Conservation (phyloP, 37 sponge, comb jelly and placozoan genomes). For the Mnemiopsis leidyi region DNA sequence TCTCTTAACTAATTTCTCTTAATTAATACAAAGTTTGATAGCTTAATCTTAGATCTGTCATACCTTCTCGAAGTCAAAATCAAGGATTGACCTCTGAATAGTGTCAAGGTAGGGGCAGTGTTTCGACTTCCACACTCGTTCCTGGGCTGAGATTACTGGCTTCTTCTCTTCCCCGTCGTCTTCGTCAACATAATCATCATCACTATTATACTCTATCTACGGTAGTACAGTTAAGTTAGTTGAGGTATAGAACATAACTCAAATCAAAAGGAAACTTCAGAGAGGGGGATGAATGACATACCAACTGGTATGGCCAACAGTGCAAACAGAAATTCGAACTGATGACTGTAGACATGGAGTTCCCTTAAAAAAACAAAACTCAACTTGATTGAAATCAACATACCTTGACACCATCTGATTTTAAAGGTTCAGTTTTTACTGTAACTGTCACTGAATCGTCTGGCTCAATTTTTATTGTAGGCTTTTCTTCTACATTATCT, state of each 20-base stretch:
- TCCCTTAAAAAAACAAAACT: too few relatives aligned
- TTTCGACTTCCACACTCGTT: constrained; percentile 14
- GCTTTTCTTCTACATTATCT: not conserved
- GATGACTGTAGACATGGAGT: too few relatives aligned
- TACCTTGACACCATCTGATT: not conserved
- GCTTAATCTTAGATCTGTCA: too few relatives aligned
- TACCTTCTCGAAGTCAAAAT: constrained; percentile 98
- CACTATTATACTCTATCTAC: constrained; percentile 1
- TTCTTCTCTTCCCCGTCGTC: not conserved
- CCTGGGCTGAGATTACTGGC: not conserved
- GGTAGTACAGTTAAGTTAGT: too few relatives aligned
- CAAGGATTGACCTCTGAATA: constrained; percentile 78
- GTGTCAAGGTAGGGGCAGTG: constrained; percentile 90
- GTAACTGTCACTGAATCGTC: not conserved
- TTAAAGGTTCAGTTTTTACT: not conserved
- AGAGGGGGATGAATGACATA: too few relatives aligned
- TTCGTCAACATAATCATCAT: constrained; percentile 49
- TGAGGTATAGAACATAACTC: too few relatives aligned
- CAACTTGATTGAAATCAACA: too few relatives aligned
- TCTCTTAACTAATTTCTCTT: too few relatives aligned
- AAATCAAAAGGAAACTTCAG: too few relatives aligned
- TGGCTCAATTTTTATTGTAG: not conserved
- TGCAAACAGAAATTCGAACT: too few relatives aligned
- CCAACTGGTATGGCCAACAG: too few relatives aligned
- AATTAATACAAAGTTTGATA: too few relatives aligned